Evolutionary conservation across 2,113 vertebrate genomes (phyloP).

Genomic region (Gymnarchus niloticus): DNA sequence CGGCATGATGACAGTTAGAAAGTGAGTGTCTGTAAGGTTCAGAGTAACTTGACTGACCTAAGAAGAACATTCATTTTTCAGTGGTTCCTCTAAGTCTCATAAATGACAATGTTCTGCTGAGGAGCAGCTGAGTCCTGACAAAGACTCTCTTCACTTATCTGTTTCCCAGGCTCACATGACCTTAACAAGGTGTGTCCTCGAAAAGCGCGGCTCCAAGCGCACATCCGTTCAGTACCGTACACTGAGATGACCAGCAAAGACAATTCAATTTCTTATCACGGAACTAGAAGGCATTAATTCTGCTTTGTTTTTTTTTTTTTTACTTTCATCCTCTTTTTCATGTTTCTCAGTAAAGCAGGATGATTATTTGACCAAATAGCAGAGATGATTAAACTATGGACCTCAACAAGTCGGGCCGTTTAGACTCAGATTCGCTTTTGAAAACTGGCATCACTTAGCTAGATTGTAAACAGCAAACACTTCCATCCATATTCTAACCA

Average conservation of each 20-base stretch:
- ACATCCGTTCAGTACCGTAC: neutral
- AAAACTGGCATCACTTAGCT: neutral
- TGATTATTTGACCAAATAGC: neutral
- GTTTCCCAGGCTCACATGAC: neutral
- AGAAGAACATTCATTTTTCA: neutral
- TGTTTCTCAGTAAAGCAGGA: neutral
- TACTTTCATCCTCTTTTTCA: neutral
- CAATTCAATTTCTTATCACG: neutral
- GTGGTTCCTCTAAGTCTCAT: neutral
- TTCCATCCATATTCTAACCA: neutral
- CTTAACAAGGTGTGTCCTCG: no score
- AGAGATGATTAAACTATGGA: neutral
- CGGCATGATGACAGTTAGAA: neutral
- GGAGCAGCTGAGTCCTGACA: neutral
- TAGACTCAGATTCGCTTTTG: neutral
- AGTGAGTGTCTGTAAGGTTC: neutral
- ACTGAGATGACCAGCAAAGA: neutral
- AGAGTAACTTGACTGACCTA: neutral
- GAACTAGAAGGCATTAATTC: neutral
- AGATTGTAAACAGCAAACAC: neutral
- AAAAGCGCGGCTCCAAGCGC: neutral
- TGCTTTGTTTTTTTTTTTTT: no score
- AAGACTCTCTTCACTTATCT: neutral
- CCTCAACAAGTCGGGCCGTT: neutral
- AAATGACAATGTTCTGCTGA: neutral